phyloP scores from a whole-genome alignment of 2,888 invertebrate genomes.

The Venusia cambrica region DNA sequence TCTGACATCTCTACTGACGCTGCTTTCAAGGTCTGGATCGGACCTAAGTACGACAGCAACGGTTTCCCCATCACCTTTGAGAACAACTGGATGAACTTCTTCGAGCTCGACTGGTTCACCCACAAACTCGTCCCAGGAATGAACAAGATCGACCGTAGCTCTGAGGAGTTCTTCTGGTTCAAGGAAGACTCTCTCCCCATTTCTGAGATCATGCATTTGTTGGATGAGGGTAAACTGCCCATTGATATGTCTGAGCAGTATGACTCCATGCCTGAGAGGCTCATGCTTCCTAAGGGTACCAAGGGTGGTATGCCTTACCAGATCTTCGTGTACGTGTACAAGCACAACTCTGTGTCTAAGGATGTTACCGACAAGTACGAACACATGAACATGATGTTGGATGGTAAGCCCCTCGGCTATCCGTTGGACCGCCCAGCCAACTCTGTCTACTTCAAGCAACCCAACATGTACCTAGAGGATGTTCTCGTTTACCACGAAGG shows the following conservation, averaged over 20 bases:
- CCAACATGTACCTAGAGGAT: constrained; percentile 83
- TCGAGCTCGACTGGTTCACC: constrained; percentile 82
- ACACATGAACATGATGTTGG: constrained; percentile 40
- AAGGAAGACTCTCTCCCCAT: constrained; percentile 83
- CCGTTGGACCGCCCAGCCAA: constrained; percentile 79
- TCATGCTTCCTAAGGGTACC: constrained; percentile 87
- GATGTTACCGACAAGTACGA: constrained; percentile 31
- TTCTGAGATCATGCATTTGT: constrained; percentile 80
- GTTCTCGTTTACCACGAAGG: constrained; percentile 76
- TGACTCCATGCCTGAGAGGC: constrained; percentile 84
- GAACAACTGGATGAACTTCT: constrained; percentile 81
- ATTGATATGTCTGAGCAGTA: constrained; percentile 75
- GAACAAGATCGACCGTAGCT: constrained; percentile 84
- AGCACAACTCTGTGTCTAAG: constrained; percentile 65
- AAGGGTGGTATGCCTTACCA: constrained; percentile 84
- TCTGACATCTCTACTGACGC: constrained; percentile 81
- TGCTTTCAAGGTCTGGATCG: constrained; percentile 84
- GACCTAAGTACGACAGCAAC: constrained; percentile 84
- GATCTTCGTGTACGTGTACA: constrained; percentile 83
- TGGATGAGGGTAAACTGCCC: constrained; percentile 76
- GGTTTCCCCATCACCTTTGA: constrained; percentile 74
- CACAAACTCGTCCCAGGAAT: constrained; percentile 82
- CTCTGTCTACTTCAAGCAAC: constrained; percentile 62
- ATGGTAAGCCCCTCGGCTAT: constrained; percentile 78
- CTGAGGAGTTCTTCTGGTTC: constrained; percentile 83